Conservation (phyloP, 2,888 invertebrate genomes). For the Cotesia congregata region DNA sequence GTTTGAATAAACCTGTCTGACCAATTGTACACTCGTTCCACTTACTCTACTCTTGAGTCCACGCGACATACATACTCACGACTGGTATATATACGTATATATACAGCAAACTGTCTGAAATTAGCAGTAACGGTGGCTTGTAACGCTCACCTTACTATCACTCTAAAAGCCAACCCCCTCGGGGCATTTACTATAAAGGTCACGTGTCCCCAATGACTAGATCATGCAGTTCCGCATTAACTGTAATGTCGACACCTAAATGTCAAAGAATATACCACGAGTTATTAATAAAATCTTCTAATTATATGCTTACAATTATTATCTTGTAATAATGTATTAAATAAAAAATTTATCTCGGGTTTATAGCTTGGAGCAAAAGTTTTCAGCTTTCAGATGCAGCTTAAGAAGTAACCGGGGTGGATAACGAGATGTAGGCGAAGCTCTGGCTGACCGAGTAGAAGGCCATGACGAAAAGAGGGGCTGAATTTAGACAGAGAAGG, state of each 20-base stretch:
- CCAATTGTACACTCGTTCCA: not conserved
- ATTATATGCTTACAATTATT: too few relatives aligned
- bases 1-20: not conserved
- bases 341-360: not conserved
- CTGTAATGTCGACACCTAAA: too few relatives aligned
- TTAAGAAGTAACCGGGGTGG: slow-evolving; percentile 53
- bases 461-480: slow-evolving; percentile 38
- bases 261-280: too few relatives aligned
- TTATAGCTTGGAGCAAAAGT: not conserved
- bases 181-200: slow-evolving; percentile 6
- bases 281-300: too few relatives aligned
- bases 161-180: not conserved
- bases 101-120: slow-evolving; percentile 2
- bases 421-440: slow-evolving; percentile 60
- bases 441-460: slow-evolving; percentile 46
- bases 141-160: not conserved
- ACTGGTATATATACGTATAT: not conserved
- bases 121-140: not conserved
- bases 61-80: not conserved
- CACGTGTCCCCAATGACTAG: not conserved
- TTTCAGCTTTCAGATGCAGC: slow-evolving; percentile 32
- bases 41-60: not conserved
- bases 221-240: not conserved
- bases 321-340: too few relatives aligned
- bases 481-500: slow-evolving; percentile 56